These are phyloP conservation scores for Macrobrachium nipponense DNA, from an alignment of 1,140 invertebrate species.

Conservation along the genomic window DNA sequence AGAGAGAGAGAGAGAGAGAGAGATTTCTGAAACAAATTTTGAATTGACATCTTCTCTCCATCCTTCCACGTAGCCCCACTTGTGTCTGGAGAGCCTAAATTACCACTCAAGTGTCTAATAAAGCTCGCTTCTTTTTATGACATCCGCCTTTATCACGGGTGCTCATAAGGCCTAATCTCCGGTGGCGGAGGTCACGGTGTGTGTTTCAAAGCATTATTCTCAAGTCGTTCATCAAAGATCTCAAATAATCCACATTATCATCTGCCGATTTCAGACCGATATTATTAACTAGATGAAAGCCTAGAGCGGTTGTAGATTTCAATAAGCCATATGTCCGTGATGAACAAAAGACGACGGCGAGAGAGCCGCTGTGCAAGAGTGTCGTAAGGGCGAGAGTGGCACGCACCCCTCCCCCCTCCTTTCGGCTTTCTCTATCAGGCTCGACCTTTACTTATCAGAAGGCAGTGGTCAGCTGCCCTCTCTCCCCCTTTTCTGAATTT, in stretches of 20 bases:
- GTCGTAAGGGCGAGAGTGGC: slow-evolving; percentile 11
- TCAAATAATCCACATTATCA: slow-evolving; percentile 18
- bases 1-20: not conserved
- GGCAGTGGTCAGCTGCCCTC: slow-evolving; percentile 42
- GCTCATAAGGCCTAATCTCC: too few species aligned
- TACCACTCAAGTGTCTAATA: slow-evolving; percentile 10
- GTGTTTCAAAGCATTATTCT: slow-evolving; percentile 5
- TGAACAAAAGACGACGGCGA: not conserved
- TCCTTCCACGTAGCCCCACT: not conserved
- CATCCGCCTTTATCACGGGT: too few species aligned
- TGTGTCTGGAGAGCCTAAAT: not conserved
- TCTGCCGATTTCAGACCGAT: slow-evolving; percentile 9
- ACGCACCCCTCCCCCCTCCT: not conserved
- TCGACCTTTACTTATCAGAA: slow-evolving; percentile 50
- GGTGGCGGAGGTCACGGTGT: too few species aligned
- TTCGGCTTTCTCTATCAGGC: not conserved
- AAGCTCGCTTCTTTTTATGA: not conserved
- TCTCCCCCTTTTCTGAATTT: slow-evolving; percentile 58
- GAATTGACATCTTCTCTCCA: not conserved
- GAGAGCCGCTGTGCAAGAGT: not conserved
- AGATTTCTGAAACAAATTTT: not conserved
- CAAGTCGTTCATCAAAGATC: not conserved
- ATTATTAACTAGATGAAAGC: slow-evolving; percentile 15
- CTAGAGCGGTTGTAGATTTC: slow-evolving; percentile 16
- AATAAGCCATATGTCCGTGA: slow-evolving; percentile 11